phyloP scores from a whole-genome alignment of 2,888 invertebrate genomes.

The Ennomos fuscantarius region DNA sequence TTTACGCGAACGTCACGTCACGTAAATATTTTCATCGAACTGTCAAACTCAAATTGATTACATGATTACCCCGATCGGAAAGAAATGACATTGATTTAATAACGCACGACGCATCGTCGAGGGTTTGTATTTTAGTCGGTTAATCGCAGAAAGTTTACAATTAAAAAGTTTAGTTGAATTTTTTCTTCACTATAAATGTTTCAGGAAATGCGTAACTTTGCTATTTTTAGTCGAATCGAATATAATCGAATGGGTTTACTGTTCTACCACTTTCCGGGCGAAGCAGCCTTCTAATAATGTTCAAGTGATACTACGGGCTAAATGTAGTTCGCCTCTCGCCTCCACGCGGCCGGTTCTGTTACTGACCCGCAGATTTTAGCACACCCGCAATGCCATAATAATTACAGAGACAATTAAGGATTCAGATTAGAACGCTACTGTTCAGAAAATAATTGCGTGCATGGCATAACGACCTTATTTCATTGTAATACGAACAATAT shows the following conservation, averaged over 20 bases:
- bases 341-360: conserved; percentile 64
- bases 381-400: conserved; percentile 76
- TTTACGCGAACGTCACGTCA: conserved; percentile 55
- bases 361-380: conserved; percentile 54
- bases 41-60: conserved; percentile 66
- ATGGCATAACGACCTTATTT: conserved; percentile 53
- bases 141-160: conserved; percentile 9
- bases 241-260: conserved; percentile 33
- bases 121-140: conserved; percentile 48
- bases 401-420: conserved; percentile 73
- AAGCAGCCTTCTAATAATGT: conserved; percentile 79
- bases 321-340: conserved; percentile 61
- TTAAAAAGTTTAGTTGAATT: conserved; percentile 7
- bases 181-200: conserved; percentile 4
- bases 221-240: conserved; percentile 10
- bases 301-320: conserved; percentile 56
- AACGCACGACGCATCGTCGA: conserved; percentile 16
- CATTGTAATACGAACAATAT: conserved; percentile 20
- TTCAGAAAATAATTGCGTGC: conserved; percentile 53
- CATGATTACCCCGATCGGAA: conserved; percentile 49
- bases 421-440: conserved; percentile 55
- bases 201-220: background rate
- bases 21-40: conserved; percentile 72
- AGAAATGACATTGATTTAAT: conserved; percentile 32
- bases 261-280: conserved; percentile 67